A percentile compares a stretch with the other conserved stretches of the same genome.
phyloP scores from a whole-genome alignment of 2,797 vertebrate species.

The Octomys mimax region DNA sequence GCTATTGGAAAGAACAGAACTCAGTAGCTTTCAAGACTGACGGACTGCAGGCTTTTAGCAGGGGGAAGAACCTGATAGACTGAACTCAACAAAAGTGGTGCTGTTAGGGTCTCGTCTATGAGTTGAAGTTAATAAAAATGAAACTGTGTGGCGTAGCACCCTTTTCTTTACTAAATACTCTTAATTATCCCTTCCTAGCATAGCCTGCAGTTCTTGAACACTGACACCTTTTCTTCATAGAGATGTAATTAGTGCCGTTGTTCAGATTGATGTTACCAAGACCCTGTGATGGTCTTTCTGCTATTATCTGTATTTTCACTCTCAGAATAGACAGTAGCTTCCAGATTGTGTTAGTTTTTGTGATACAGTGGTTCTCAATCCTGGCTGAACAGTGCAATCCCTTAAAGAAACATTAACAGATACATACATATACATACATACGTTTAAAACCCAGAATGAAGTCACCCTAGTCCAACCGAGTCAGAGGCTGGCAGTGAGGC shows the following conservation, averaged over 20 bases:
- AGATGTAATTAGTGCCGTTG: neutral
- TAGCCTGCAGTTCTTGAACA: neutral
- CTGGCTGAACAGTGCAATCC: neutral
- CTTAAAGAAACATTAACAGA: neutral
- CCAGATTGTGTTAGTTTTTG: neutral
- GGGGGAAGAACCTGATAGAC: neutral
- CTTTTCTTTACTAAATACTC: constrained; percentile 17
- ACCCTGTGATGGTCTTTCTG: neutral
- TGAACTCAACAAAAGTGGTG: neutral
- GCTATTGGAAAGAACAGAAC: neutral
- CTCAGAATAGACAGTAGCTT: neutral
- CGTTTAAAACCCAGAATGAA: neutral
- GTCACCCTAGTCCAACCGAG: neutral
- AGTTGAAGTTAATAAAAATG: neutral
- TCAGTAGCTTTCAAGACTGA: neutral
- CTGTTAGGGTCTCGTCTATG: neutral
- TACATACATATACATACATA: neutral
- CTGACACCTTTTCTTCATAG: neutral
- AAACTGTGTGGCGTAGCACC: neutral
- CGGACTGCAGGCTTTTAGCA: neutral
- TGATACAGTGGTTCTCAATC: neutral
- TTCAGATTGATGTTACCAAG: neutral
- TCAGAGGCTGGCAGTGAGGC: neutral
- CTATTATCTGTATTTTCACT: neutral
- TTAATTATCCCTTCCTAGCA: neutral